Conservation (phyloP, 2,888 invertebrate genomes). For the Tanaodytes sp. region DNA sequence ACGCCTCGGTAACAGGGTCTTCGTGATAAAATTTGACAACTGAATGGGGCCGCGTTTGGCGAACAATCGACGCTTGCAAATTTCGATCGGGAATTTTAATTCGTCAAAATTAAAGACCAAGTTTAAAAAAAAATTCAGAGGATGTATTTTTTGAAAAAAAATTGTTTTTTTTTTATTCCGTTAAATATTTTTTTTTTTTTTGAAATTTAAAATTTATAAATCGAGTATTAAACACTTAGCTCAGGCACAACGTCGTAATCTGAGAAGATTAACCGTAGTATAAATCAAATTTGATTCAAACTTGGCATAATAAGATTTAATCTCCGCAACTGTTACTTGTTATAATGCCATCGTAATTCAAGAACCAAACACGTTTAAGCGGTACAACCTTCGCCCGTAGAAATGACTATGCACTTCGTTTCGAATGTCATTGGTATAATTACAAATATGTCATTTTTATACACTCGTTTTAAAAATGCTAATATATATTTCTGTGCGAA, state of each 20-base stretch:
- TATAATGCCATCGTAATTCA: constrained; percentile 36
- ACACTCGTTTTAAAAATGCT: too few relatives aligned
- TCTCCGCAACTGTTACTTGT: constrained; percentile 38
- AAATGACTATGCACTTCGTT: constrained; percentile 33
- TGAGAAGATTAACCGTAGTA: constrained; percentile 34
- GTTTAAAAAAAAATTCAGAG: too few relatives aligned
- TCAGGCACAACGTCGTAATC: constrained; percentile 24
- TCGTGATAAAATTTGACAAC: constrained; percentile 12
- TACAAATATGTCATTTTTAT: too few relatives aligned
- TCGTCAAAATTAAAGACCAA: too few relatives aligned
- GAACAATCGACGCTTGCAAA: constrained; percentile 15
- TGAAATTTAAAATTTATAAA: too few relatives aligned
- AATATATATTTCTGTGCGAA: too few relatives aligned
- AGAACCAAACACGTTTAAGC: constrained; percentile 35
- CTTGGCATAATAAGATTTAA: constrained; percentile 42
- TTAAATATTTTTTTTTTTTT: too few relatives aligned
- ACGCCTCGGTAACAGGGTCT: constrained; percentile 1
- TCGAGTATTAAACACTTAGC: too few relatives aligned
- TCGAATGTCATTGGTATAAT: too few relatives aligned
- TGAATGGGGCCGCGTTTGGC: constrained; percentile 1
- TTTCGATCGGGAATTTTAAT: constrained; percentile 1
- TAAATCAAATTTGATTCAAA: constrained; percentile 40
- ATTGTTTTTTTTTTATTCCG: too few relatives aligned
- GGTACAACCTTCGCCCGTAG: constrained; percentile 19
- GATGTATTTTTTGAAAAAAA: too few relatives aligned